Conservation (phyloP, 2,888 invertebrate species). For the Apodemia hepburni region DNA sequence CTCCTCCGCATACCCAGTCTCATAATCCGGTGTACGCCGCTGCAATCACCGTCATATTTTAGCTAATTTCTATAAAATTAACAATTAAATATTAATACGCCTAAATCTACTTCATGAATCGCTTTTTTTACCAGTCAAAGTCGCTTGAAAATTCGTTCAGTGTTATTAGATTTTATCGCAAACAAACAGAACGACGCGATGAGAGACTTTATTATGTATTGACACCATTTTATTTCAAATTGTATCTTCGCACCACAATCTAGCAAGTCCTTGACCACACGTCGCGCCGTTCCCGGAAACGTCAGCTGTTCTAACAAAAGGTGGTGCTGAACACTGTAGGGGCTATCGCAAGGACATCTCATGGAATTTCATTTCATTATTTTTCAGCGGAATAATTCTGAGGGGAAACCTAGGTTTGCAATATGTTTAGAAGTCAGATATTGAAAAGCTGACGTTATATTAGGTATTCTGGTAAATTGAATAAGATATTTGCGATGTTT, state of each 20-base stretch:
- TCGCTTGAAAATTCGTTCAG: too few relatives aligned
- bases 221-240: too few relatives aligned
- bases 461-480: background rate
- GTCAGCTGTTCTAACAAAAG: conserved; percentile 35
- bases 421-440: background rate
- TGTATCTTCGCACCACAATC: background rate
- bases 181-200: too few relatives aligned
- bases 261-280: background rate
- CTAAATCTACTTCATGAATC: too few relatives aligned
- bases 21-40: too few relatives aligned
- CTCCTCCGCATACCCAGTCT: too few relatives aligned
- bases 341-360: conserved; percentile 8
- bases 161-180: too few relatives aligned
- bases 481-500: background rate
- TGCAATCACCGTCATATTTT: too few relatives aligned
- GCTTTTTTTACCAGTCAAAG: too few relatives aligned
- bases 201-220: too few relatives aligned
- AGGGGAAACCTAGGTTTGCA: background rate
- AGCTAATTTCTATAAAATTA: too few relatives aligned
- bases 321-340: conserved; percentile 19
- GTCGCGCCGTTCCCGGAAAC: conserved; percentile 32
- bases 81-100: too few relatives aligned
- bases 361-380: background rate
- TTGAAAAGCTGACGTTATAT: background rate
- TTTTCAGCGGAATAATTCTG: background rate